Evolutionary conservation across 2,797 vertebrate genomes (phyloP).

Genomic region (Dipus sagitta): DNA sequence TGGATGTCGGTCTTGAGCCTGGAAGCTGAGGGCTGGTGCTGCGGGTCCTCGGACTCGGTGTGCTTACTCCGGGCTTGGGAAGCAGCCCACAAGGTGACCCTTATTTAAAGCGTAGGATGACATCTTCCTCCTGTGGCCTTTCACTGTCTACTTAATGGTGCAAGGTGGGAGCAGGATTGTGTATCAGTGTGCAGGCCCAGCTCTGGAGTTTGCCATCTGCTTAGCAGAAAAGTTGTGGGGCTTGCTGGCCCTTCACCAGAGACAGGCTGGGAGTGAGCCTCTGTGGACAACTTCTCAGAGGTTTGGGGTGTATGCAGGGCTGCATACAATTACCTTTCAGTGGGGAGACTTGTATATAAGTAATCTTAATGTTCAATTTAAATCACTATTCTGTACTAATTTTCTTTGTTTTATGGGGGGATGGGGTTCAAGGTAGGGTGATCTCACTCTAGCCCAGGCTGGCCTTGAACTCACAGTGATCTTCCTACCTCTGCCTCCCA

Average conservation of each 20-base stretch:
- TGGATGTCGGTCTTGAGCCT: not conserved
- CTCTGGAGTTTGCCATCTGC: not conserved
- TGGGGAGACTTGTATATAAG: slow-evolving; percentile 36
- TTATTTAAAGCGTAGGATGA: not conserved
- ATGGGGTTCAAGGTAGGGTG: too few species aligned
- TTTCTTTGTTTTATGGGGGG: not conserved
- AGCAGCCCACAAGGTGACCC: not conserved
- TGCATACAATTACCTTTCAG: not conserved
- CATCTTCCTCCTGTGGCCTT: not conserved
- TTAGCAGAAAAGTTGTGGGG: not conserved
- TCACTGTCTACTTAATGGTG: not conserved
- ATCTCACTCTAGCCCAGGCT: too few species aligned
- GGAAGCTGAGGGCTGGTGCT: not conserved
- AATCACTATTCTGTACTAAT: not conserved
- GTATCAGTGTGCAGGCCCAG: not conserved
- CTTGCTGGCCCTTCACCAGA: not conserved
- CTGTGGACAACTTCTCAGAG: not conserved
- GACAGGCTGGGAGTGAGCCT: not conserved
- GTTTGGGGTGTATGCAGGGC: not conserved
- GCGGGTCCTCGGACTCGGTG: not conserved
- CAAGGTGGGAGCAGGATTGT: not conserved
- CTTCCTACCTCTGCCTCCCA: too few species aligned
- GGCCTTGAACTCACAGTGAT: too few species aligned
- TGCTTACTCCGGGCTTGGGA: not conserved
- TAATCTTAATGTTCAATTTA: slow-evolving; percentile 41